Conservation (phyloP, 2,113 vertebrate genomes). For the rabbit (Oryctolagus cuniculus) region mOryCun1.1 NC_091448.1:53477001-53477500, state of each 20-base stretch:
- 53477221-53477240: background rate
- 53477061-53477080: background rate
- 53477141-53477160: background rate
- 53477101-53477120: background rate
- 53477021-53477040: too few relatives aligned
- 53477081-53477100: background rate
- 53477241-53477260: background rate
- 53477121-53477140: background rate
- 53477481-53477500: background rate
- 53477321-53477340: background rate
- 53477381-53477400: background rate
- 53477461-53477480: background rate
- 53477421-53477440: background rate
- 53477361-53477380: background rate
- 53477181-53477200: background rate
- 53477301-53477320: background rate
- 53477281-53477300: background rate
- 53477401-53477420: background rate
- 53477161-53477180: background rate
- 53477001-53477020: background rate
- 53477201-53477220: background rate
- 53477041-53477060: background rate
- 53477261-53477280: too few relatives aligned
- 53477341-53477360: background rate
- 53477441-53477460: background rate